Evolutionary conservation across 2,113 vertebrate species (phyloP), one percentile per base, ranked within the genome.

Genomic region (Tinamus guttatus): DNA sequence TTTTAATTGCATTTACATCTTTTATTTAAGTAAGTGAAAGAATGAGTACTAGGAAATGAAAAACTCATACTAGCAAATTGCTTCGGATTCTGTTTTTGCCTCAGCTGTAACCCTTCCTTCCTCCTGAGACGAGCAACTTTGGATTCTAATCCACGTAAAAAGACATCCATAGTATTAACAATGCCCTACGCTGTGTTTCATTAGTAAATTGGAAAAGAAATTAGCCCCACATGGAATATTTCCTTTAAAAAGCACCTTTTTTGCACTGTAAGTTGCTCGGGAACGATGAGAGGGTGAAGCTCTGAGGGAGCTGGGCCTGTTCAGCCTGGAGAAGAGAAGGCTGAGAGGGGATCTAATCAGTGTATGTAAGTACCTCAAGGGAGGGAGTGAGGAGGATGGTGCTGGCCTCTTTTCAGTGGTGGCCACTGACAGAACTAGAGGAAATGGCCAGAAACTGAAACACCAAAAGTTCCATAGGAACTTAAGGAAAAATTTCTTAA

Each of bases 21-120:
- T 84, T 62, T 71, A 83, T 38, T 74, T 80, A 60, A 93, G 70
- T 80, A 60, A 93, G 70, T 58, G 52, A 84, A 89, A 84, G 52
- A 68, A 34, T 15, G 54, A 85, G 14, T 47, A 63, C 82, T 54
- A 2, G 22, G 52, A 73, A 69, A 54, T 79, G 54, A 73, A 36
- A 87, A 64, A 86, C 13, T 41, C 38, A 3, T n/a, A 68, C 20
- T 49, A 28, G 36, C 49, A 5, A 81, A 56, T 32, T 75, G 65
- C 38, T 84, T 89, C 49, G 0, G 0, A 22, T 56, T 94, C 88
- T 68, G 30, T 4, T 94, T 83, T 83, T 52, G 24, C 38, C 36
- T 88, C 25, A 18, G 60, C 45, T 58, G 7, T 56, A 62, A 15
- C 60, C 13, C 40, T 36, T 62, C n/a, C 56, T 41, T 90, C 77